Conservation (phyloP, 2,888 invertebrate species). For the Tachina fera region DNA sequence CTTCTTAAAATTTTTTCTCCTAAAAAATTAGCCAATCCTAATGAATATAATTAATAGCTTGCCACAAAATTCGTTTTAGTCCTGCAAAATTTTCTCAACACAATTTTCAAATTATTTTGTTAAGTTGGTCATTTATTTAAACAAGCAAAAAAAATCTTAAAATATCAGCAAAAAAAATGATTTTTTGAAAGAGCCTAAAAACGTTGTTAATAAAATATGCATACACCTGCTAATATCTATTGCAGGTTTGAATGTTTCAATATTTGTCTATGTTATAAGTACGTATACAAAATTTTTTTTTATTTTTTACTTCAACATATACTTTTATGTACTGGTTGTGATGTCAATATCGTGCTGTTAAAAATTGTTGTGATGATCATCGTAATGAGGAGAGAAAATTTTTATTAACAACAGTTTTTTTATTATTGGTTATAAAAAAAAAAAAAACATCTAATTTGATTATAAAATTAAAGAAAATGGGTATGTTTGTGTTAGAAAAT, state of each 20-base stretch:
- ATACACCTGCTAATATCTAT: conserved; percentile 68
- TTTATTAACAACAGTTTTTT: conserved; percentile 61
- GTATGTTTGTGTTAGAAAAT: not conserved
- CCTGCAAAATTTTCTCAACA: not conserved
- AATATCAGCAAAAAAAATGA: too few species aligned
- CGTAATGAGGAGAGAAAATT: conserved; percentile 71
- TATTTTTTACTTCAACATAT: not conserved
- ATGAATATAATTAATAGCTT: not conserved
- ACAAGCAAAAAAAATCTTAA: not conserved
- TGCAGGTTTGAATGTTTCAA: conserved; percentile 31
- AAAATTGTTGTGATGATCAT: conserved; percentile 65
- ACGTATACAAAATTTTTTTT: not conserved
- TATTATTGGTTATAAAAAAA: conserved; percentile 4
- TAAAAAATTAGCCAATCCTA: too few species aligned
- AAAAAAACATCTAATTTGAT: conserved; percentile 53
- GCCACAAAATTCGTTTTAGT: conserved; percentile 16
- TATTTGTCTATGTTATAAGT: conserved; percentile 10
- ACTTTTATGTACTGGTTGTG: conserved; percentile 63
- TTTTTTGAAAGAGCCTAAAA: not conserved
- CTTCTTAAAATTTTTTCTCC: too few species aligned
- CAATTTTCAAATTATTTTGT: conserved; percentile 3
- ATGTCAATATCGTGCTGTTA: conserved; percentile 71
- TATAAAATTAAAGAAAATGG: conserved; percentile 53
- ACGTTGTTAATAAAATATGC: conserved; percentile 59
- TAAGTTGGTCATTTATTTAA: conserved; percentile 68